These are phyloP conservation scores for Keiferia lycopersicella DNA, from an alignment of 2,888 invertebrate genomes.

Conservation along the genomic window DNA sequence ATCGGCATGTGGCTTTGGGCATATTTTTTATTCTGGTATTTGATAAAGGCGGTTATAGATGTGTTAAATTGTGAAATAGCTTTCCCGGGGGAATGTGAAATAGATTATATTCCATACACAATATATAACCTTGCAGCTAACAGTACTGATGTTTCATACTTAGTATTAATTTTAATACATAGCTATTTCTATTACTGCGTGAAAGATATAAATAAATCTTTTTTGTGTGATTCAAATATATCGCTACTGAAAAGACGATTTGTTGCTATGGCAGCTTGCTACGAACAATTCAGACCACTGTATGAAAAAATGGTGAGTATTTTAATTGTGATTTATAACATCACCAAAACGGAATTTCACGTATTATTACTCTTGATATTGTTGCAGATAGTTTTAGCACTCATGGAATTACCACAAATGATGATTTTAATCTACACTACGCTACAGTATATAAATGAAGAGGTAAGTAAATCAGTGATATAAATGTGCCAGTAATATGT, in stretches of 20 bases:
- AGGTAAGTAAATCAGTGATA: background rate
- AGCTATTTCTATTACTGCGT: background rate
- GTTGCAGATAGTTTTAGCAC: background rate
- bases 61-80: background rate
- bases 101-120: background rate
- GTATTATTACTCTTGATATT: background rate
- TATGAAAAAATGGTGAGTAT: slow-evolving; percentile 12
- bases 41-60: background rate
- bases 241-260: background rate
- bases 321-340: background rate
- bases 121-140: background rate
- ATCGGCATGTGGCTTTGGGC: background rate
- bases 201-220: background rate
- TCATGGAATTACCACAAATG: slow-evolving; percentile 3
- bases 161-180: background rate
- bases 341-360: background rate
- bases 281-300: background rate
- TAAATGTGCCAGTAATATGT: background rate
- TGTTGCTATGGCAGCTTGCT: background rate
- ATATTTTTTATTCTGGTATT: background rate
- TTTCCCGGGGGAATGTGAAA: background rate
- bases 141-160: background rate
- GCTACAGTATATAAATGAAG: background rate
- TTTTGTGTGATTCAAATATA: background rate
- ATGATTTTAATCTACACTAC: slow-evolving; percentile 2